Evolutionary conservation across 64 coral and sea anemone genomes (phyloP).

Genomic region (Exaiptasia diaphana): DNA sequence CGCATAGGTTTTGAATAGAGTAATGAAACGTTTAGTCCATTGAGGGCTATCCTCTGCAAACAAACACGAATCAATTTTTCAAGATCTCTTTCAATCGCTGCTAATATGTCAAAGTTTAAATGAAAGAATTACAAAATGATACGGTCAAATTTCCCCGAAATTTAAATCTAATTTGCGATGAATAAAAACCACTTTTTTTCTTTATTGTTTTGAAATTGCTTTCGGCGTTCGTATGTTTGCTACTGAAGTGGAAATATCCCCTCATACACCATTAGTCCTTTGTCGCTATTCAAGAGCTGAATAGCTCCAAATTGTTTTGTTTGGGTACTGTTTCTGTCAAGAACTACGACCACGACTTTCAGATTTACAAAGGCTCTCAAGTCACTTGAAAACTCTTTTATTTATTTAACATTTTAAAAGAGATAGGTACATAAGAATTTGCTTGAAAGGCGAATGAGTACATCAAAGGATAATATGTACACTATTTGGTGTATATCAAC

Average conservation of each 20-base stretch:
- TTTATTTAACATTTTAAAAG: constrained; percentile 17
- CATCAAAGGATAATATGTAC: constrained; percentile 1
- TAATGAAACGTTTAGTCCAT: no score
- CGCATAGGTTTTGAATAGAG: no score
- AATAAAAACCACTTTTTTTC: neutral
- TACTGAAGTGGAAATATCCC: neutral
- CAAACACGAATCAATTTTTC: no score
- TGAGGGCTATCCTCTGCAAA: no score
- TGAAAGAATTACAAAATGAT: neutral
- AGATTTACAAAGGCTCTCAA: neutral
- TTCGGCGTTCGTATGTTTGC: neutral
- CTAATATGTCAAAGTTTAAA: neutral
- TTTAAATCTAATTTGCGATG: neutral
- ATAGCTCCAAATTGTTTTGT: neutral
- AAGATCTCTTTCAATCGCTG: neutral
- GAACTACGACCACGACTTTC: neutral
- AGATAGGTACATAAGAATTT: neutral
- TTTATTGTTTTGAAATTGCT: constrained; percentile 1
- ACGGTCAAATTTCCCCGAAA: neutral
- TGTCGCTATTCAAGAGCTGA: neutral
- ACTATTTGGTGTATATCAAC: constrained; percentile 1
- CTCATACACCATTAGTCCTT: neutral
- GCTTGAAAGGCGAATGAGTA: constrained; percentile 14
- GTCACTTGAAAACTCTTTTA: neutral
- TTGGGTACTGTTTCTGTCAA: neutral